Base-by-base conservation (phyloP, 2,113 vertebrate genomes). In the Urocitellus parryii region DNA sequence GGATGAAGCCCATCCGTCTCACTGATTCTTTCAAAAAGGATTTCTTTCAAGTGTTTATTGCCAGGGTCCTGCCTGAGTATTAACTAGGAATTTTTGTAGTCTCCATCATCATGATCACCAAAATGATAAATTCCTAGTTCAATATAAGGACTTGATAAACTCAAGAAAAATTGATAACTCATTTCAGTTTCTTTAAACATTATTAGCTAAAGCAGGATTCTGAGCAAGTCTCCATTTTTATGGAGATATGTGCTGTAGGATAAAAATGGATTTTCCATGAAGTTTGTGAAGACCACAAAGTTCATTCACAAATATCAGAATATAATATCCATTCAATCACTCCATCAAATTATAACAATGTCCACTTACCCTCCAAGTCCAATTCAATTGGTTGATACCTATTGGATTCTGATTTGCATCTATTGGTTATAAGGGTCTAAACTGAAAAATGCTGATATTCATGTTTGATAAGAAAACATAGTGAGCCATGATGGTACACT, bases 21-120 rank as follows among this genome's bases (percentile, higher is more conserved):
- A 73, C 84, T 97, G 88, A 84, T 79, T 95, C 18, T 67, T 93
- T 90, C 65, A 83, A 56, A 2, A 39, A 63, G 18, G 61, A 1
- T 39, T 93, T 56, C 53, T 74, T 68, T 87, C 13, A 83, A 93
- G 45, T 82, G n/a, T 82, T 90, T 74, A 56, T 79, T 65, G 12
- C 51, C 11, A 63, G 18, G 1, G 16, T 25, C n/a, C 29, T 2
- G 0, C 4, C 70, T 77, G 79, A 88, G 22, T 24, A 65, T n/a
- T 51, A 20, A 37, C n/a, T 27, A 29, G 58, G 12, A 61, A 58
- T 48, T 91, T 90, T 76, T 76, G 65, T 85, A 74, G 34, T 34
- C 39, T 83, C 37, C 24, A 2, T 77, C 12, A 82, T 65, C 3
- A 12, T 14, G 4, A 78, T 72, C 48, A 81, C 65, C 45, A 76